These are phyloP conservation scores for Sciaenops ocellatus DNA, from an alignment of 2,797 vertebrate genomes.

Conservation along the genomic window DNA sequence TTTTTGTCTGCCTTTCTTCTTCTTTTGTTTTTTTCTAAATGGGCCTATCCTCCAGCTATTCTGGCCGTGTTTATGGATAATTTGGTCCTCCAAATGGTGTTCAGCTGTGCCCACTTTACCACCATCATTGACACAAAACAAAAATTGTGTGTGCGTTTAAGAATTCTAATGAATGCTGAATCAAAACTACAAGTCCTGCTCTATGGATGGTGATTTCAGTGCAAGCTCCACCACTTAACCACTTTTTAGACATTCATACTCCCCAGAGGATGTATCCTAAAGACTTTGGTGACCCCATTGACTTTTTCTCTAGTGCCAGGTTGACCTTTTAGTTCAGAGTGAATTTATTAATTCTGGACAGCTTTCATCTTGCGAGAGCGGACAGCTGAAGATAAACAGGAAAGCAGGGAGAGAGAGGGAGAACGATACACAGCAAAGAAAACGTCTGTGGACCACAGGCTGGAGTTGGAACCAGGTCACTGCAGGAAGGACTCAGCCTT, in stretches of 20 bases:
- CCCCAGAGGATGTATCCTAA: not conserved
- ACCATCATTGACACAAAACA: slow-evolving; percentile 40
- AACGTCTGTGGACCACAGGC: no score
- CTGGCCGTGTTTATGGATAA: slow-evolving; percentile 42
- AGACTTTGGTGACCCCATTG: not conserved
- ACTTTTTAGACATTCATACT: not conserved
- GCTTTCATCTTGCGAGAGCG: no score
- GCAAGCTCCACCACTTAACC: no score
- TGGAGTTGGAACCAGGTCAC: no score
- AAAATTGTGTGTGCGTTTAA: not conserved
- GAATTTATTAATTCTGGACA: no score
- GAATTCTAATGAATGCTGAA: slow-evolving; percentile 21
- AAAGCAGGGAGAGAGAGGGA: no score
- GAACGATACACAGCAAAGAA: no score
- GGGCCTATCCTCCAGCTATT: slow-evolving; percentile 26
- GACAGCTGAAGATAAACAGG: no score
- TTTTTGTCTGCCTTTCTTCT: slow-evolving; percentile 9
- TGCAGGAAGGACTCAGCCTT: no score
- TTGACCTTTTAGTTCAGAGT: no score
- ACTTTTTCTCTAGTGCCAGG: not conserved
- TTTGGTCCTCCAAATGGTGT: slow-evolving; percentile 40
- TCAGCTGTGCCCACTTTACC: slow-evolving; percentile 40
- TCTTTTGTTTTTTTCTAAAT: slow-evolving; percentile 8
- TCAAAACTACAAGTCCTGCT: slow-evolving; percentile 1
- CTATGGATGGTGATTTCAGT: not conserved